Percentiles rank a stretch among this genome's conserved stretches.
phyloP scores from a whole-genome alignment of 2,797 vertebrate species.

The Eulemur rubriventer region DNA sequence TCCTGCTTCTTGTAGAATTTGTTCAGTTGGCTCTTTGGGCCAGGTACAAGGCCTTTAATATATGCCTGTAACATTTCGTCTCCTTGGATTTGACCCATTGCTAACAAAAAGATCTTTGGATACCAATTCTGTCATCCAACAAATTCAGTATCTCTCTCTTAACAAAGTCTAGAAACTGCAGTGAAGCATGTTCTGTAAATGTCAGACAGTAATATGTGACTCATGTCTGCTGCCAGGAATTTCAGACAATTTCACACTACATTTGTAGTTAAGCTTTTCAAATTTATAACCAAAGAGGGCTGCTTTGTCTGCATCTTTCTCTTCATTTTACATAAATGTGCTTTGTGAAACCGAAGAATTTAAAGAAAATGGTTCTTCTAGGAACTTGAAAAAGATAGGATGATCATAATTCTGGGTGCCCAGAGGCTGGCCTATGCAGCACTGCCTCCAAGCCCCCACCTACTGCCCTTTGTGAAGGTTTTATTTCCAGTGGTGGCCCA shows the following conservation, averaged over 20 bases:
- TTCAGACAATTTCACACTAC: constrained; percentile 64
- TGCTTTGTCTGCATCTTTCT: constrained; percentile 44
- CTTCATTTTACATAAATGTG: neutral
- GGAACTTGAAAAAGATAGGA: neutral
- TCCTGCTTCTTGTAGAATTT: neutral
- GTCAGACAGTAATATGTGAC: constrained; percentile 64
- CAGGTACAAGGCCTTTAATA: neutral
- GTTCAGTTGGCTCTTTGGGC: neutral
- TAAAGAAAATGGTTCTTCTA: neutral
- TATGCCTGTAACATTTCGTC: neutral
- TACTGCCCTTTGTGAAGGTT: neutral
- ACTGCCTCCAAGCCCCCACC: too few species aligned
- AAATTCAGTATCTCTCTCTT: constrained; percentile 40
- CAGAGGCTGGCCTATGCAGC: neutral
- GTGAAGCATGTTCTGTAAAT: constrained; percentile 66
- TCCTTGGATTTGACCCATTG: constrained; percentile 41
- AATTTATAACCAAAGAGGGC: constrained; percentile 29
- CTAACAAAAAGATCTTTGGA: constrained; percentile 40
- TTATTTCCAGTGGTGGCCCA: neutral
- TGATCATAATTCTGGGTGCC: neutral
- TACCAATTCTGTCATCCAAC: neutral
- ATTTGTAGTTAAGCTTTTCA: constrained; percentile 59
- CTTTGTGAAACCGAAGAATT: constrained; percentile 10
- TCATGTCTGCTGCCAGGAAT: constrained; percentile 67
- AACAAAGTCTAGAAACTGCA: constrained; percentile 37